Conservation (phyloP, 2,113 vertebrate species). For the Equus przewalskii region DNA sequence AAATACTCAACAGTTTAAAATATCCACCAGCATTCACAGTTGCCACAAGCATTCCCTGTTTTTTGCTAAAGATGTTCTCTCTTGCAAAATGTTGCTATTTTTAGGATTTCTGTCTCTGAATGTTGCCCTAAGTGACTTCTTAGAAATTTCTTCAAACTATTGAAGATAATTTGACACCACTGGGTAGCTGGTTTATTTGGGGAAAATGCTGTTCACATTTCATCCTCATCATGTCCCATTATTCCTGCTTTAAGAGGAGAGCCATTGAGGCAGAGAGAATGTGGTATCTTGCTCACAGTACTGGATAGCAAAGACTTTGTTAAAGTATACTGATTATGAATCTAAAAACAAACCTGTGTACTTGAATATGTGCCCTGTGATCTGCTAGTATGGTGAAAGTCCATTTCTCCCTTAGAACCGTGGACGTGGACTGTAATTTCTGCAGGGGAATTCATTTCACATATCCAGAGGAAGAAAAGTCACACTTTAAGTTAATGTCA, state of each 20-base stretch:
- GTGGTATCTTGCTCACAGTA: not conserved
- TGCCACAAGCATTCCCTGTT: not conserved
- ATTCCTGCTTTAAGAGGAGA: not conserved
- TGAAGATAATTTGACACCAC: constrained; percentile 27
- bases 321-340: not conserved
- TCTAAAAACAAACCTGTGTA: not conserved
- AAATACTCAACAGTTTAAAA: constrained; percentile 25
- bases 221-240: not conserved
- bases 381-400: not conserved
- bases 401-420: not conserved
- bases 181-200: constrained; percentile 19
- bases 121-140: constrained; percentile 56
- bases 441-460: not conserved
- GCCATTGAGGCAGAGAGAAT: not conserved
- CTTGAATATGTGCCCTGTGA: not conserved
- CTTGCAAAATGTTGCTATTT: constrained; percentile 45
- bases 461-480: not conserved
- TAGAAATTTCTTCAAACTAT: constrained; percentile 8
- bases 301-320: not conserved
- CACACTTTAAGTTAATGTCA: not conserved
- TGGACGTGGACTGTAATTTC: not conserved
- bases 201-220: not conserved
- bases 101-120: constrained; percentile 66
- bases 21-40: not conserved
- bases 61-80: constrained; percentile 30